Evolutionary conservation across 2,888 invertebrate genomes (phyloP).

Genomic region (Erebia epiphron): DNA sequence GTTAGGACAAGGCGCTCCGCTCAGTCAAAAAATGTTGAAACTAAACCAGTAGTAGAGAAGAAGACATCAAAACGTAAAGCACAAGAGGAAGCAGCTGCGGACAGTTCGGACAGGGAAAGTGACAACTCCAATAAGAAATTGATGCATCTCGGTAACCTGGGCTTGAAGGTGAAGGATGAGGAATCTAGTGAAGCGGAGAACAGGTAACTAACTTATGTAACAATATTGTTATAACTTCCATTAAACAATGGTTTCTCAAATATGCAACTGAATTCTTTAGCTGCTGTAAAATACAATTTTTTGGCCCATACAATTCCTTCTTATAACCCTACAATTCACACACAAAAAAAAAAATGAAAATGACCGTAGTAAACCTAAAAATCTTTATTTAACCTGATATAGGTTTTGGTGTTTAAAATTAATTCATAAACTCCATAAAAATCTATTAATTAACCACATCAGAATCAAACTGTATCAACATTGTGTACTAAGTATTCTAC

Average conservation of each 20-base stretch:
- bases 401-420: too few relatives aligned
- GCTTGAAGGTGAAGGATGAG: conserved; percentile 72
- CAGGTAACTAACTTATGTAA: conserved; percentile 37
- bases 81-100: conserved; percentile 34
- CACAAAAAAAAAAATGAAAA: too few relatives aligned
- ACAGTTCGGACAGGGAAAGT: conserved; percentile 40
- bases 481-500: background rate
- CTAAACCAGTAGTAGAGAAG: conserved; percentile 38
- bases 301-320: too few relatives aligned
- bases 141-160: conserved; percentile 82
- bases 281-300: too few relatives aligned
- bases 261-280: too few relatives aligned
- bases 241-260: too few relatives aligned
- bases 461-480: too few relatives aligned
- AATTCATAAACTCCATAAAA: too few relatives aligned
- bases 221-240: background rate
- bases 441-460: too few relatives aligned
- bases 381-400: too few relatives aligned
- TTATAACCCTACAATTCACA: too few relatives aligned
- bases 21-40: conserved; percentile 49
- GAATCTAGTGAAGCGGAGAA: conserved; percentile 43
- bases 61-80: conserved; percentile 39
- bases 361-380: too few relatives aligned
- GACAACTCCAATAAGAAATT: conserved; percentile 78
- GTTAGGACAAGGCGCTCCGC: conserved; percentile 66